Base-by-base conservation (phyloP, 2,797 vertebrate species). In the Tinamus major region DNA sequence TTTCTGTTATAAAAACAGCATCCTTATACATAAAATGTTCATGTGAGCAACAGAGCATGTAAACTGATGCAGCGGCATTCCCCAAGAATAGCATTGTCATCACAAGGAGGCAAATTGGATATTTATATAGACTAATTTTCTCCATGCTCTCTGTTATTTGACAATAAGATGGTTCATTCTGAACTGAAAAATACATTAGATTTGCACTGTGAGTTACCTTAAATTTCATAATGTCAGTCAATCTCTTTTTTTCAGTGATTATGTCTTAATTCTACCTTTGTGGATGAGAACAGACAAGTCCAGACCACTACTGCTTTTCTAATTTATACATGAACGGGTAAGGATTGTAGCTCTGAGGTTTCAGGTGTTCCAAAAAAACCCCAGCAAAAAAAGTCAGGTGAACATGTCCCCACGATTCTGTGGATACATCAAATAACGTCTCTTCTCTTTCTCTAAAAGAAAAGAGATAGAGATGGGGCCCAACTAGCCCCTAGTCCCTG, bases 11-110 rank as follows among this genome's bases (percentile, higher is more conserved):
- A 58, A 68, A 93, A 93, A 75, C 29, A 61, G 12, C 79, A 86
- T 83, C 27, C 56, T 90, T 81, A 63, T 46, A 24, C 64, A 49
- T 62, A 91, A 88, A 65, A 39, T 31, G 79, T 11, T 82, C 63
- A n/a, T 7, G 69, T 61, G 87, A 95, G 93, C 79, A 72, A 89
- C 85, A 91, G 58, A 95, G 77, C 85, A 71, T 87, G 74, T 90
- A 90, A 90, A 96, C 48, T 4, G 6, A 79, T 19, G 64, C 55
- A 58, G 63, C 42, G 90, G 55, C 11, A 1, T 42, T 89, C 78
- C 58, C 69, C 89, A 61, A 78, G 83, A 94, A 39, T 61, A 75
- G 20, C 29, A 62, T 33, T 88, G 85, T 79, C 77, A 72, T 76
- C 71, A 76, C n/a, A 68, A 85, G 41, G 3, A 79, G 72, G 79